A percentile compares a stretch with the other conserved stretches of the same genome.
phyloP scores from a whole-genome alignment of 2,113 vertebrate genomes.

The Rhabdornis inornatus region DNA sequence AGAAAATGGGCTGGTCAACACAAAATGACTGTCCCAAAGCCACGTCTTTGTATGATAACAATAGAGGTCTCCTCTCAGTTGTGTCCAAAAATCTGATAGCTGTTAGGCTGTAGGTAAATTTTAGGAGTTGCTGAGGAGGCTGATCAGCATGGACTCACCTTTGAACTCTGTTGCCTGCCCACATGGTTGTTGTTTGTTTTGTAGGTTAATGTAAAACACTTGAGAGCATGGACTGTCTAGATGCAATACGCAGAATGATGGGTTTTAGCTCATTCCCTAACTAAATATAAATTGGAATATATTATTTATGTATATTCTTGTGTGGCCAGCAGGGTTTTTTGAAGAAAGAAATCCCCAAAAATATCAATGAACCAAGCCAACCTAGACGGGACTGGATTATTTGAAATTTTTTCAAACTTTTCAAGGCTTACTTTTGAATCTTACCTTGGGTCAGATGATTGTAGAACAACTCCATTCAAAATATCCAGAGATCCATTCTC shows the following conservation, averaged over 20 bases:
- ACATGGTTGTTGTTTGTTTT: neutral
- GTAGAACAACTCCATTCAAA: neutral
- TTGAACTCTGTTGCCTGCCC: neutral
- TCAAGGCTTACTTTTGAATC: neutral
- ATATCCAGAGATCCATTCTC: neutral
- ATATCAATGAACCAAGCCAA: accelerated
- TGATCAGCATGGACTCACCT: neutral
- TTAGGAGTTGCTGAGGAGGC: neutral
- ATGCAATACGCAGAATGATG: accelerated
- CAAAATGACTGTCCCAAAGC: neutral
- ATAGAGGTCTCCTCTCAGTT: neutral
- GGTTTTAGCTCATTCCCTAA: neutral
- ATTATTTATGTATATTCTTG: neutral
- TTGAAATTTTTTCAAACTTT: neutral
- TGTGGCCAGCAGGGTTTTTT: neutral
- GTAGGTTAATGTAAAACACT: neutral
- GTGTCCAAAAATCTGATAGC: neutral
- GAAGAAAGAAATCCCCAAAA: neutral
- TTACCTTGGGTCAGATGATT: neutral
- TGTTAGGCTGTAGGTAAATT: neutral
- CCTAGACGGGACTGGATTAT: neutral
- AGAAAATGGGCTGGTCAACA: neutral
- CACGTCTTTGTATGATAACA: neutral
- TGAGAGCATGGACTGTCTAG: neutral
- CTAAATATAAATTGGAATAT: neutral